Evolutionary conservation across 1,140 invertebrate genomes (phyloP).

Genomic region (Calliphora vicina): DNA sequence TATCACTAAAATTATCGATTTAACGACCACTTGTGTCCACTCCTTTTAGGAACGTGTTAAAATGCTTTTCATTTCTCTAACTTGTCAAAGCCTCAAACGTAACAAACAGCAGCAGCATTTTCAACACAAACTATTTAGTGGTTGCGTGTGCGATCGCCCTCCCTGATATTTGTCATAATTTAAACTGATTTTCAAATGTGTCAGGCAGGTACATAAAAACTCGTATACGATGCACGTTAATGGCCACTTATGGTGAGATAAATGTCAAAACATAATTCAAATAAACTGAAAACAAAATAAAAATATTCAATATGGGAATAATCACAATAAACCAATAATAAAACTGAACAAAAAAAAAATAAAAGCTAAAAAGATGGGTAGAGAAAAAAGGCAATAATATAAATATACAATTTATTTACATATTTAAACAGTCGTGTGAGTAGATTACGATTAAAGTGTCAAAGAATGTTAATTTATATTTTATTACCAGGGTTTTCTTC

Average conservation of each 20-base stretch:
- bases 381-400: background rate
- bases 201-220: background rate
- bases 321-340: no score
- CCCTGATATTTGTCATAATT: background rate
- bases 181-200: background rate
- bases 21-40: background rate
- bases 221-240: background rate
- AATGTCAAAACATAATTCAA: slow-evolving; percentile 1
- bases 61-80: background rate
- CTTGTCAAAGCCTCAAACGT: background rate
- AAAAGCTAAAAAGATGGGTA: no score
- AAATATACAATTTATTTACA: background rate
- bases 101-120: background rate
- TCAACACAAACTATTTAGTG: background rate
- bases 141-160: background rate
- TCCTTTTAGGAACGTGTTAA: background rate
- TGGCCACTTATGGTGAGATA: background rate
- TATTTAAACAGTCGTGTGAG: background rate
- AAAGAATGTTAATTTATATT: slow-evolving; percentile 2
- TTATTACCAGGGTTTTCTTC: background rate
- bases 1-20: background rate
- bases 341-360: no score
- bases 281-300: background rate
- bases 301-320: background rate
- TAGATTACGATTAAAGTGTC: background rate